These are phyloP conservation scores for Diadophis punctatus DNA, from an alignment of 2,113 vertebrate species.

Conservation along the genomic window DNA sequence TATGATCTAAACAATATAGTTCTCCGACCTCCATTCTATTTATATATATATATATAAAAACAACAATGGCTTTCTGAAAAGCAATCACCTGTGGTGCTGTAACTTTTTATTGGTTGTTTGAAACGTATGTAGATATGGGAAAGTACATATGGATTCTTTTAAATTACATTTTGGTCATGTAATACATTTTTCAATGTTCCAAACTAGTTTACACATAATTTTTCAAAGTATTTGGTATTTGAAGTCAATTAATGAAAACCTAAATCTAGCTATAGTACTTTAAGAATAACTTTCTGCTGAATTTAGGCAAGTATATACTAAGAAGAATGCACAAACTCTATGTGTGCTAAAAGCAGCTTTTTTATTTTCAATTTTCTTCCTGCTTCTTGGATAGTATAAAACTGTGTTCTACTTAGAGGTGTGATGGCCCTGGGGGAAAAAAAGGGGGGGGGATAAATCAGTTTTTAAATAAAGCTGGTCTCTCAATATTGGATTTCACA, in stretches of 20 bases:
- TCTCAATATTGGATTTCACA: not conserved
- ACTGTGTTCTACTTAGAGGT: not conserved
- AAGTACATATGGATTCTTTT: not conserved
- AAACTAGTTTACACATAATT: not conserved
- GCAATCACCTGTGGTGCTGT: not conserved
- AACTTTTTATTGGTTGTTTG: constrained; percentile 38
- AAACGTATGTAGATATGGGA: not conserved
- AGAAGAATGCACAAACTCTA: not conserved
- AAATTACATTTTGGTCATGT: constrained; percentile 9
- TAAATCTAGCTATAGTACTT: not conserved
- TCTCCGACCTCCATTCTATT: constrained; percentile 1
- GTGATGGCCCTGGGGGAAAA: not conserved
- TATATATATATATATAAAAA: constrained; percentile 1
- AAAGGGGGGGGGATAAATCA: not conserved
- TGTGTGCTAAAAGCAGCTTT: not conserved
- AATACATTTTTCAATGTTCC: constrained; percentile 13
- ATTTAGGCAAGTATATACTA: not conserved
- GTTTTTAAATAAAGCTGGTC: not conserved
- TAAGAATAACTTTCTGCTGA: not conserved
- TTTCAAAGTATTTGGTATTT: not conserved
- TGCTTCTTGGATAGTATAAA: not conserved
- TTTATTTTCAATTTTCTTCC: not conserved
- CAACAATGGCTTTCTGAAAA: constrained; percentile 23
- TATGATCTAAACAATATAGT: not conserved
- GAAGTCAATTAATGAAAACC: not conserved